Evolutionary conservation across 2,797 vertebrate species (phyloP), one percentile per base, ranked within the genome.

Genomic region (Phalloptychus januarius): DNA sequence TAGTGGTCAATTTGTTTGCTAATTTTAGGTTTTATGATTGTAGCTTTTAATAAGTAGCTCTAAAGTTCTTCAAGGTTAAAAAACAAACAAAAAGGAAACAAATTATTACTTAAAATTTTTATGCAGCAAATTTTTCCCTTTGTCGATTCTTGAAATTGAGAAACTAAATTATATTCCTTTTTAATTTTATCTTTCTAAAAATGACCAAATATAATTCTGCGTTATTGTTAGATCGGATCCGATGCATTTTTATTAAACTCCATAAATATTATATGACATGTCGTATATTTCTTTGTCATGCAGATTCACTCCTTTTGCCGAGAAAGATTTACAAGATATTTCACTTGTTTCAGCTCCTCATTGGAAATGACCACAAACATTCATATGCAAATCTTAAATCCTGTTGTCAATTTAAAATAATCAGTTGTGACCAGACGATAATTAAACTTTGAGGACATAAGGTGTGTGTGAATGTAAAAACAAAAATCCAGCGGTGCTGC

Each of bases 401-500:
- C 65, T 44, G 18, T 20, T 25, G 23, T 40, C 13, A 5, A 40
- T 25, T 40, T 25, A 13, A 38, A 40, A 13, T 40, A 6, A 40
- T 20, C 20, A 11, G 65, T 23, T n/a, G 65, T 42, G 11, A 42
- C 20, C 65, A 1, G 38, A 11, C 36, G 2, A 15, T n/a, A 13
- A 42, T 15, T n/a, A 18, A 36, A 23, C 45, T 20, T 28, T 20
- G 71, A 25, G 31, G 42, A 75, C 2, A 20, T 13, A 5, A 61
- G 5, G 8, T 13, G 25, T 1, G 4, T n/a, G 56, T 7, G 33
- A 79, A 67, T 44, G 76, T 81, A n/a, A 45, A 50, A 48, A 44
- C 31, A 67, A 67, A 67, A 16, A 15, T 40, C 1, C 46, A 54
- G 10, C 2, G 80, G 70, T 82, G 77, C 84, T 81, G 78, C 85